Evolutionary conservation across 2,888 invertebrate species (phyloP).

Genomic region (Ecliptopera silaceata): DNA sequence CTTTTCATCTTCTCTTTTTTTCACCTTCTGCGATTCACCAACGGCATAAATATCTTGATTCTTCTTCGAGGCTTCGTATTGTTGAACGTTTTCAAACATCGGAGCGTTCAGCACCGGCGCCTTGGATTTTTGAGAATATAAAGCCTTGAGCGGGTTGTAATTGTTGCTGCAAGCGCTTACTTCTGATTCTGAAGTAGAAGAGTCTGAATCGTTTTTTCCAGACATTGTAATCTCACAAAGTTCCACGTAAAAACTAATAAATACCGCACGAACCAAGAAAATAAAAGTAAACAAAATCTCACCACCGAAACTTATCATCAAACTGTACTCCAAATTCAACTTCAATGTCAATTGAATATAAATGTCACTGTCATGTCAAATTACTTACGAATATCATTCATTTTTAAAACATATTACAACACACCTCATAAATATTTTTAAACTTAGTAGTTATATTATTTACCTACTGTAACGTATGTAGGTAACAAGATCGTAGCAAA

Average conservation of each 20-base stretch:
- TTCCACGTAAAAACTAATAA: neutral
- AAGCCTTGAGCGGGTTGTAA: conserved; percentile 88
- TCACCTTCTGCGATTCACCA: conserved; percentile 54
- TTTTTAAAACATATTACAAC: too few species aligned
- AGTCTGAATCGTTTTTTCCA: conserved; percentile 52
- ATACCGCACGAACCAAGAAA: conserved; percentile 12
- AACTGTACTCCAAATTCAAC: neutral
- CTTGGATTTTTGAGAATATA: conserved; percentile 82
- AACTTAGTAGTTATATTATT: neutral
- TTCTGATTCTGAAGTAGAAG: conserved; percentile 73
- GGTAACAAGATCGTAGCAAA: conserved; percentile 28
- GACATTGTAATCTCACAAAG: conserved; percentile 50
- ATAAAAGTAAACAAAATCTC: conserved; percentile 10
- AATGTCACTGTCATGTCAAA: conserved; percentile 4
- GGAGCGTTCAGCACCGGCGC: conserved; percentile 83
- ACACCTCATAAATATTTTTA: too few species aligned
- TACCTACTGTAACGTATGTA: neutral
- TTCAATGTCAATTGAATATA: neutral
- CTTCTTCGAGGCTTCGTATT: conserved; percentile 72
- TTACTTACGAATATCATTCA: neutral
- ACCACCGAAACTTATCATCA: too few species aligned
- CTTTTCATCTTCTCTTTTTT: conserved; percentile 64
- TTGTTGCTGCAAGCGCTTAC: conserved; percentile 67
- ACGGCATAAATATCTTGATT: conserved; percentile 51
- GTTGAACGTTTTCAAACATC: conserved; percentile 86